phyloP scores from a whole-genome alignment of 2,888 invertebrate genomes.

The Eilema sororculum region DNA sequence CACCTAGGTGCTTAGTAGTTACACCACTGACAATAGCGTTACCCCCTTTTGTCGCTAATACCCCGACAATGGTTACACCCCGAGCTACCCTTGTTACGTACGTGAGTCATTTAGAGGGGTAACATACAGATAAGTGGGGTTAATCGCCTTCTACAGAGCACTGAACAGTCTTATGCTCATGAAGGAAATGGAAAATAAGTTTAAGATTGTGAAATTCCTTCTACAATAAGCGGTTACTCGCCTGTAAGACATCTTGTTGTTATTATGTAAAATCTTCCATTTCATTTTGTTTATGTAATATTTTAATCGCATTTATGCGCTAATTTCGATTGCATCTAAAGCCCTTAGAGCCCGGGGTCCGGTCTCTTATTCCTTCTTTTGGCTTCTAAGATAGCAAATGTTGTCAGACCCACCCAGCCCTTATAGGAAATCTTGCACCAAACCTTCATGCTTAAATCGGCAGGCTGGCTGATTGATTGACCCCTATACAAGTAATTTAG shows the following conservation, averaged over 20 bases:
- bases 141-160: conserved; percentile 38
- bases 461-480: no score
- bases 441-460: no score
- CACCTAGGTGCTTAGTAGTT: conserved; percentile 45
- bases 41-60: conserved; percentile 64
- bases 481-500: no score
- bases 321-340: no score
- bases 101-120: conserved; percentile 48
- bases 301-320: no score
- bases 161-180: conserved; percentile 13
- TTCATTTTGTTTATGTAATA: no score
- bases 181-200: neutral
- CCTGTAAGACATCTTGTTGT: neutral
- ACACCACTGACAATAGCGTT: conserved; percentile 46
- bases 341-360: no score
- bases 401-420: no score
- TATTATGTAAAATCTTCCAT: neutral
- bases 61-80: conserved; percentile 22
- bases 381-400: no score
- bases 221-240: neutral
- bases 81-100: conserved; percentile 30
- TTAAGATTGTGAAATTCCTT: neutral
- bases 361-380: no score
- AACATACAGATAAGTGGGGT: conserved; percentile 47
- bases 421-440: no score